Conservation (phyloP, 2,113 vertebrate genomes). For the Canis aureus region DNA sequence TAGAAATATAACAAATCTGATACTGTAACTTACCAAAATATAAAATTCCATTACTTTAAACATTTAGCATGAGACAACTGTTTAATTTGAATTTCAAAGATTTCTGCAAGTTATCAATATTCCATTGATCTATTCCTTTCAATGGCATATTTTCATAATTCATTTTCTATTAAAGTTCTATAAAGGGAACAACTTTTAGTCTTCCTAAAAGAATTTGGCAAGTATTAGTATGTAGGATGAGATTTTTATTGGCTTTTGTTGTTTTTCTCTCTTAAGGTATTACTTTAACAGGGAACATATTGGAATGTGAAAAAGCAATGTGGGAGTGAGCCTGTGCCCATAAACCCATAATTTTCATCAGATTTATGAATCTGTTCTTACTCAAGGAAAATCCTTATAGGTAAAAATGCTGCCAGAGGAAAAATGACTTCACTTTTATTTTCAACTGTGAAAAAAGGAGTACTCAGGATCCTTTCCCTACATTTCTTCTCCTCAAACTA, state of each 20-base stretch:
- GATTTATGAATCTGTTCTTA: constrained; percentile 36
- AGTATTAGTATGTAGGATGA: neutral
- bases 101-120: constrained; percentile 47
- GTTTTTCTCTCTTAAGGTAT: constrained; percentile 45
- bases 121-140: constrained; percentile 30
- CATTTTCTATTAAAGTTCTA: constrained; percentile 63
- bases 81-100: constrained; percentile 56
- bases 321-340: neutral
- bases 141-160: constrained; percentile 42
- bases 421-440: constrained; percentile 43
- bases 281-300: neutral
- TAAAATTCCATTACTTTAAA: constrained; percentile 34
- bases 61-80: constrained; percentile 45
- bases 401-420: neutral
- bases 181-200: constrained; percentile 33
- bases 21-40: neutral
- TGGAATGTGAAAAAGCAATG: constrained; percentile 13
- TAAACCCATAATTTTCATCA: constrained; percentile 25
- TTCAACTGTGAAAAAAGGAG: constrained; percentile 33
- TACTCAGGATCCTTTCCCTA: neutral
- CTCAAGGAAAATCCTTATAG: neutral
- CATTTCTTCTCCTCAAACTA: constrained; percentile 44
- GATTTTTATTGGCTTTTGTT: neutral
- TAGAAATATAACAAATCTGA: constrained; percentile 48
- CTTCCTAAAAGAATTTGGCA: constrained; percentile 9